These are phyloP conservation scores for Dolichopus griseipennis DNA, from an alignment of 2,888 invertebrate species.

Conservation along the genomic window DNA sequence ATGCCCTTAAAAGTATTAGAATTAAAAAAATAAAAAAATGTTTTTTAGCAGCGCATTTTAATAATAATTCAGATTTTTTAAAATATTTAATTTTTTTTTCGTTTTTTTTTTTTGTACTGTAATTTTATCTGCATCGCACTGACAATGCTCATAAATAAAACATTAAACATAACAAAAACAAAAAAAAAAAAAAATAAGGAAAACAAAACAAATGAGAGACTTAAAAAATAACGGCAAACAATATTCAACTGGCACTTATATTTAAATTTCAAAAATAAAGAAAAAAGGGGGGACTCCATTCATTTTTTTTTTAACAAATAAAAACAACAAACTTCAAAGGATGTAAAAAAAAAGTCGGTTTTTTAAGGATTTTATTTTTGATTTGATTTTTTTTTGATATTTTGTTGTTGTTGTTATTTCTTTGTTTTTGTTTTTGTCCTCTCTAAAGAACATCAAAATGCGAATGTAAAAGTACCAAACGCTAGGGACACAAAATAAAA, in stretches of 20 bases:
- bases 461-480: neutral
- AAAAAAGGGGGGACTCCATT: neutral
- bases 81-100: neutral
- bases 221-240: neutral
- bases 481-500: neutral
- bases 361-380: neutral
- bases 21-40: no score
- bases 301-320: neutral
- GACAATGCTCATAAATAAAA: conserved; percentile 3
- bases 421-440: no score
- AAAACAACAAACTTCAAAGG: neutral
- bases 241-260: neutral
- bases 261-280: neutral
- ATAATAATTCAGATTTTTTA: no score
- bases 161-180: neutral
- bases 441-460: neutral
- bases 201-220: no score
- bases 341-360: neutral
- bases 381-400: no score
- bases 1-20: no score
- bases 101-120: neutral
- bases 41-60: no score
- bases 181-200: no score
- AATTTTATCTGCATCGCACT: neutral
- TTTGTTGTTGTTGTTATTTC: no score